phyloP scores from a whole-genome alignment of 2,888 invertebrate species.

The Erebia palarica region DNA sequence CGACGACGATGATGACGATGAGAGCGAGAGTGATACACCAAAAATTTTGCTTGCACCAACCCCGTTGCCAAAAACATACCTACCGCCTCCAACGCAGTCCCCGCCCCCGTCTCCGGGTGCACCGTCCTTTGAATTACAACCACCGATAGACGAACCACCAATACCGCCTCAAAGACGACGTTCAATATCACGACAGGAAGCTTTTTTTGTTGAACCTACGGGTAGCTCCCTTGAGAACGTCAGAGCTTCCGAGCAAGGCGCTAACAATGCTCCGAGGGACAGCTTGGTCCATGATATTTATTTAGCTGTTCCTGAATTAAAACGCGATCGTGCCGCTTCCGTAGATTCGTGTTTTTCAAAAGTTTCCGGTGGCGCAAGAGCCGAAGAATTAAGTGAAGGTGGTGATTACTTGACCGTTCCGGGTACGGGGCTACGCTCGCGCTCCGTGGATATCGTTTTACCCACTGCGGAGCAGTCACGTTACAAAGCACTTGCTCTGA shows the following conservation, averaged over 20 bases:
- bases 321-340: constrained; percentile 92
- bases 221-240: constrained; percentile 88
- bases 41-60: constrained; percentile 85
- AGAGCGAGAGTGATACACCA: constrained; percentile 77
- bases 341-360: constrained; percentile 94
- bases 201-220: constrained; percentile 89
- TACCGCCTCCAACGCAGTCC: constrained; percentile 66
- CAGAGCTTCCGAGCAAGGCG: constrained; percentile 77
- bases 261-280: constrained; percentile 60
- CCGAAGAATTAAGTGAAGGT: constrained; percentile 86
- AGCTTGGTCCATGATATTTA: constrained; percentile 87
- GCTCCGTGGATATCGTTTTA: constrained; percentile 93
- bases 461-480: constrained; percentile 93
- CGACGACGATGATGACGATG: constrained; percentile 74
- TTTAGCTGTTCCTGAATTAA: constrained; percentile 91
- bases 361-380: constrained; percentile 86
- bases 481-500: constrained; percentile 91
- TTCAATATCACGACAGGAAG: constrained; percentile 91
- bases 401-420: constrained; percentile 86
- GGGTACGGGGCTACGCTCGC: constrained; percentile 87
- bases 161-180: constrained; percentile 83
- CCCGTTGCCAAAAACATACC: constrained; percentile 65
- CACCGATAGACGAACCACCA: constrained; percentile 73
- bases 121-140: constrained; percentile 82
- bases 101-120: constrained; percentile 81